These are phyloP conservation scores for Antheraea assamensis DNA, from an alignment of 2,888 invertebrate species.

Conservation along the genomic window DNA sequence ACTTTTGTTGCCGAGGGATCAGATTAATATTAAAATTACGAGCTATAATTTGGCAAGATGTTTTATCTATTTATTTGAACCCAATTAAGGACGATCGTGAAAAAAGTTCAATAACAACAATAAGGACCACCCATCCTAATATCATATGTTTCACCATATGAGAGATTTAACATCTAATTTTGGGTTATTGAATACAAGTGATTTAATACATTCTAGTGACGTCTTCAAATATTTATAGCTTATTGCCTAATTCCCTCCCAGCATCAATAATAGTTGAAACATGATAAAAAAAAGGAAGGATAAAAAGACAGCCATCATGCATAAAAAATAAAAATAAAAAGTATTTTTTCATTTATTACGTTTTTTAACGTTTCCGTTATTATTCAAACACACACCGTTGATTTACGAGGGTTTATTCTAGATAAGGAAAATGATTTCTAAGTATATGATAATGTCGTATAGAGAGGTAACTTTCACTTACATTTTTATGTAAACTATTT, in stretches of 20 bases:
- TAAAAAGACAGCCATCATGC: conserved; percentile 10
- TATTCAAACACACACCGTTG: not conserved
- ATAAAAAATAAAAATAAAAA: not conserved
- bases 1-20: too few species aligned
- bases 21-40: too few species aligned
- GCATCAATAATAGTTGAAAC: not conserved
- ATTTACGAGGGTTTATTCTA: not conserved
- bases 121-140: too few species aligned
- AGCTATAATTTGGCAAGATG: too few species aligned
- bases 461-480: conserved; percentile 12
- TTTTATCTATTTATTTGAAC: too few species aligned
- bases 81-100: too few species aligned
- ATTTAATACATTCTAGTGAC: not conserved
- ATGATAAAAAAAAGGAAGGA: not conserved
- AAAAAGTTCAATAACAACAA: too few species aligned
- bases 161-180: too few species aligned
- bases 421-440: not conserved
- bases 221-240: not conserved
- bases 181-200: too few species aligned
- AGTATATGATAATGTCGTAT: not conserved
- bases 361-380: not conserved
- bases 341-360: not conserved
- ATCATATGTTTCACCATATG: too few species aligned
- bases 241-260: not conserved
- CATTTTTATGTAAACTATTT: conserved; percentile 1